Evolutionary conservation across 1,140 invertebrate genomes (phyloP).

Genomic region (Venturia canescens): DNA sequence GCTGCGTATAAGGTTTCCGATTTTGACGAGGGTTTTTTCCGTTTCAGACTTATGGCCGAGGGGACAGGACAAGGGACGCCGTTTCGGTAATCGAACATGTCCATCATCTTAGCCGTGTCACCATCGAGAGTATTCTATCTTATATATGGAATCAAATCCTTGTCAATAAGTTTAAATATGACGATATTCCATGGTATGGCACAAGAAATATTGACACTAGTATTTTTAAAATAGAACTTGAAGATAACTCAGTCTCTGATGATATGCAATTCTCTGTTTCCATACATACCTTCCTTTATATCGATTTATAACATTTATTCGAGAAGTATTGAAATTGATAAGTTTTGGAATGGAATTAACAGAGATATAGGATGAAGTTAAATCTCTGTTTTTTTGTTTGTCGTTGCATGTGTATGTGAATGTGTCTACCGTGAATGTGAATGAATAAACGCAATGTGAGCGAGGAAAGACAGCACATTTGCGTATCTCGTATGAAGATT

Average conservation of each 20-base stretch:
- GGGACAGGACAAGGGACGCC: background rate
- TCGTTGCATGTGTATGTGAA: too few relatives aligned
- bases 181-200: background rate
- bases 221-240: too few relatives aligned
- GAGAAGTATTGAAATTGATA: too few relatives aligned
- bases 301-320: too few relatives aligned
- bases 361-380: too few relatives aligned
- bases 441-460: background rate
- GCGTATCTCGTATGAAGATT: background rate
- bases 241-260: too few relatives aligned
- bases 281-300: too few relatives aligned
- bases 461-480: background rate
- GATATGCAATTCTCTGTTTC: too few relatives aligned
- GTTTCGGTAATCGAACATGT: background rate
- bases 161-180: background rate
- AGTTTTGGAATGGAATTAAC: too few relatives aligned
- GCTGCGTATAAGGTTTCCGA: background rate
- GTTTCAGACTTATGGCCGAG: background rate
- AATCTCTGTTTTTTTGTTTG: too few relatives aligned
- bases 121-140: background rate
- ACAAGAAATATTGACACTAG: background rate
- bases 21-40: background rate
- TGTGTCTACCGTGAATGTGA: background rate
- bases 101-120: constrained; percentile 1
- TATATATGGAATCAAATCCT: background rate